phyloP scores from a whole-genome alignment of 2,888 invertebrate species.

The Latrodectus hesperus region DNA sequence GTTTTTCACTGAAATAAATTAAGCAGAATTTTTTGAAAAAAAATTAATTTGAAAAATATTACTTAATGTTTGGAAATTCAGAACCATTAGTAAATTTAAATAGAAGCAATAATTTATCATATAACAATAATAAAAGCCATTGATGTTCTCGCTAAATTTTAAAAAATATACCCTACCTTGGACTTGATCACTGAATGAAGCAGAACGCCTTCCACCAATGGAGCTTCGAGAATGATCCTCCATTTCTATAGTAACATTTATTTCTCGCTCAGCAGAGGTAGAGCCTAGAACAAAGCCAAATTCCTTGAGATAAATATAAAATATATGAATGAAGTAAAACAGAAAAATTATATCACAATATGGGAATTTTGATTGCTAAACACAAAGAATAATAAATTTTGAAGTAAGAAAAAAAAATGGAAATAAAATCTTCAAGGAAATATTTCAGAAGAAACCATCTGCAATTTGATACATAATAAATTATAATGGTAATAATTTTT shows the following conservation, averaged over 20 bases:
- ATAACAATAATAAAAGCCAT: background rate
- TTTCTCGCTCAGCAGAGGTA: conserved; percentile 30
- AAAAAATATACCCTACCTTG: conserved; percentile 46
- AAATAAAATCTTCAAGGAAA: too few species aligned
- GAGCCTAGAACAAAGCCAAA: conserved; percentile 57
- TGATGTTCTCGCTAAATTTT: too few species aligned
- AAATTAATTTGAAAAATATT: too few species aligned
- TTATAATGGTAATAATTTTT: too few species aligned
- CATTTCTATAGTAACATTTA: conserved; percentile 62
- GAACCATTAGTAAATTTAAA: background rate
- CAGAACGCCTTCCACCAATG: conserved; percentile 74
- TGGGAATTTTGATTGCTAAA: too few species aligned
- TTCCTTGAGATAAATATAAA: conserved; percentile 69
- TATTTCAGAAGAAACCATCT: too few species aligned
- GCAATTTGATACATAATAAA: too few species aligned
- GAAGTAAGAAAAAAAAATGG: too few species aligned
- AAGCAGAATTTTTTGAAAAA: too few species aligned
- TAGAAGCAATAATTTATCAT: background rate
- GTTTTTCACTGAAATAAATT: too few species aligned
- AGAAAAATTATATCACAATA: background rate
- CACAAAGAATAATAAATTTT: too few species aligned
- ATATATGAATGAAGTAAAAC: background rate
- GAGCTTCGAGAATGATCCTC: conserved; percentile 75
- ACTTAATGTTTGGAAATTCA: background rate
- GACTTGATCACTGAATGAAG: conserved; percentile 72